Evolutionary conservation across 2,888 invertebrate genomes (phyloP).

Genomic region (Drosophila longiperda): DNA sequence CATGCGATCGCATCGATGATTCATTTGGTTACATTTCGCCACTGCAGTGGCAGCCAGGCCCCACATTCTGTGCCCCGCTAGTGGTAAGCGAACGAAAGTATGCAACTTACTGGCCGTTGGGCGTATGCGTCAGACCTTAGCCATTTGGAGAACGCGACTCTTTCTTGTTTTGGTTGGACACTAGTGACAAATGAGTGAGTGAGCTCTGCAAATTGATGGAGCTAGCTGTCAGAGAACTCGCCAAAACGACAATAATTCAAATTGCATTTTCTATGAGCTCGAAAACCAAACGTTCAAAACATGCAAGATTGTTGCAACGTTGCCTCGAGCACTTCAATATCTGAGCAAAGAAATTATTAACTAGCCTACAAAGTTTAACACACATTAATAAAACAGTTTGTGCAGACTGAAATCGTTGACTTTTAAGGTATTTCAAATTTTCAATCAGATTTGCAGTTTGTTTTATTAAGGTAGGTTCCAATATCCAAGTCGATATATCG

Average conservation of each 20-base stretch:
- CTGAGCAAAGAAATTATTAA: not conserved
- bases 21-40: slow-evolving; percentile 71
- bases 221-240: not conserved
- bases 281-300: not conserved
- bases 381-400: not conserved
- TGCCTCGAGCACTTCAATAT: not conserved
- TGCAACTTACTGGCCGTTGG: slow-evolving; percentile 40
- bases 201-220: not conserved
- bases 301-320: not conserved
- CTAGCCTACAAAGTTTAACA: not conserved
- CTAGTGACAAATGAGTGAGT: slow-evolving; percentile 7
- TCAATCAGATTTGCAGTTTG: not conserved
- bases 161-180: not conserved
- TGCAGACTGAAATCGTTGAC: not conserved
- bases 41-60: slow-evolving; percentile 39
- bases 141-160: slow-evolving; percentile 42
- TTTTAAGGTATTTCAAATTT: not conserved
- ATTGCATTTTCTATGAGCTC: not conserved
- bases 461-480: not conserved
- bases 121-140: slow-evolving; percentile 65
- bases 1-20: slow-evolving; percentile 51
- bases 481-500: not conserved
- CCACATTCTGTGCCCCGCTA: slow-evolving; percentile 17
- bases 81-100: slow-evolving; percentile 28
- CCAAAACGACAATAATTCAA: not conserved